These are phyloP conservation scores for Acanthopleura granulata DNA, from an alignment of 2,888 invertebrate species.

Conservation along the genomic window DNA sequence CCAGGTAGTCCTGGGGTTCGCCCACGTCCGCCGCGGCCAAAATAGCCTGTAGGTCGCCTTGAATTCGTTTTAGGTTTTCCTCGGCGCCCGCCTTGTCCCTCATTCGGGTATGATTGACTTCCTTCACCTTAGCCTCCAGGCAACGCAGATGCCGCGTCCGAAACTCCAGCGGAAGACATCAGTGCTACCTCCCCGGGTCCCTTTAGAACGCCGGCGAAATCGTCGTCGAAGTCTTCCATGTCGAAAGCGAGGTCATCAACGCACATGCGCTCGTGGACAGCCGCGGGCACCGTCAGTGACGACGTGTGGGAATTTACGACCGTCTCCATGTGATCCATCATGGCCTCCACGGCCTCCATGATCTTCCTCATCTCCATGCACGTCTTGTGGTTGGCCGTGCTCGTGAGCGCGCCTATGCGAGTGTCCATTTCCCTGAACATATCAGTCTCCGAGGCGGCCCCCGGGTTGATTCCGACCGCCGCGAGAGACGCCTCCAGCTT, in stretches of 20 bases:
- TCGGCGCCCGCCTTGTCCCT: not conserved
- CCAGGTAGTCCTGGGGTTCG: not conserved
- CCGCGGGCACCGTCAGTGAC: not conserved
- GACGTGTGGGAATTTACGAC: not conserved
- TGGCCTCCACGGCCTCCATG: not conserved
- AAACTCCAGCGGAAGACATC: not conserved
- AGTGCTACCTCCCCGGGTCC: not conserved
- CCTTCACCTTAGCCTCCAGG: not conserved
- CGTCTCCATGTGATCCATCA: not conserved
- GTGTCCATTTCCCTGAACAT: constrained; percentile 1
- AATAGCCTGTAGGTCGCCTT: not conserved
- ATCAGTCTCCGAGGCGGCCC: not conserved
- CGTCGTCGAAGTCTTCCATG: not conserved
- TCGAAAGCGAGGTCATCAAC: not conserved
- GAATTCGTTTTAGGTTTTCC: not conserved
- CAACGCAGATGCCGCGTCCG: not conserved
- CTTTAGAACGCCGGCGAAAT: not conserved
- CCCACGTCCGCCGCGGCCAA: not conserved
- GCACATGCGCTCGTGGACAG: not conserved
- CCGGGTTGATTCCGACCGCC: not conserved
- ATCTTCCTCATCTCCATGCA: not conserved
- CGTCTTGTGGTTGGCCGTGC: not conserved
- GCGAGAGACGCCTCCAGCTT: not conserved
- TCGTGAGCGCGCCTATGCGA: not conserved
- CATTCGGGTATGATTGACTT: not conserved